Percentiles rank a stretch among this genome's conserved stretches.
phyloP scores from a whole-genome alignment of 2,888 invertebrate species.

The Altica lythri region DNA sequence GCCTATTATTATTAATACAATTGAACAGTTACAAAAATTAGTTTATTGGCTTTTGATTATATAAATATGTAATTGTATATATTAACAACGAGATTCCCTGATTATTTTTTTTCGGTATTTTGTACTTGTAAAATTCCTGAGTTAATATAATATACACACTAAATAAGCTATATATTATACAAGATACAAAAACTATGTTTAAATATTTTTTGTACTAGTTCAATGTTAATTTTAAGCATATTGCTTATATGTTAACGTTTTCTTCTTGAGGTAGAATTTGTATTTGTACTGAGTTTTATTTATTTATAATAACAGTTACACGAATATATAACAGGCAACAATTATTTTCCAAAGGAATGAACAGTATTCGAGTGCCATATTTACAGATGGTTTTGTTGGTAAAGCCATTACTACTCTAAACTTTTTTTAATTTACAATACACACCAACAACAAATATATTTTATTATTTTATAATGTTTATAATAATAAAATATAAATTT shows the following conservation, averaged over 20 bases:
- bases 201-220: constrained; percentile 50
- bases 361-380: constrained; percentile 49
- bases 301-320: constrained; percentile 39
- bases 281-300: constrained; percentile 47
- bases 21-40: constrained; percentile 18
- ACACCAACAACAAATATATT: too few species aligned
- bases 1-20: constrained; percentile 17
- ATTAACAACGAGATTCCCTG: constrained; percentile 45
- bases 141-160: constrained; percentile 47
- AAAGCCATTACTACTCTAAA: too few species aligned
- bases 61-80: constrained; percentile 32
- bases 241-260: constrained; percentile 38
- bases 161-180: constrained; percentile 45
- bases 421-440: too few species aligned
- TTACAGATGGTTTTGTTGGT: constrained; percentile 36
- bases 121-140: constrained; percentile 47
- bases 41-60: constrained; percentile 26
- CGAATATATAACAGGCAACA: constrained; percentile 48
- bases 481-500: too few species aligned
- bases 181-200: constrained; percentile 45
- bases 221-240: constrained; percentile 37
- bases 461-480: too few species aligned
- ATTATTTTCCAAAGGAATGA: constrained; percentile 40
- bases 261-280: constrained; percentile 52
- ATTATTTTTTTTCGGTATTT: constrained; percentile 35